phyloP scores from a whole-genome alignment of 2,113 vertebrate species.

The Chrysochloris asiatica region DNA sequence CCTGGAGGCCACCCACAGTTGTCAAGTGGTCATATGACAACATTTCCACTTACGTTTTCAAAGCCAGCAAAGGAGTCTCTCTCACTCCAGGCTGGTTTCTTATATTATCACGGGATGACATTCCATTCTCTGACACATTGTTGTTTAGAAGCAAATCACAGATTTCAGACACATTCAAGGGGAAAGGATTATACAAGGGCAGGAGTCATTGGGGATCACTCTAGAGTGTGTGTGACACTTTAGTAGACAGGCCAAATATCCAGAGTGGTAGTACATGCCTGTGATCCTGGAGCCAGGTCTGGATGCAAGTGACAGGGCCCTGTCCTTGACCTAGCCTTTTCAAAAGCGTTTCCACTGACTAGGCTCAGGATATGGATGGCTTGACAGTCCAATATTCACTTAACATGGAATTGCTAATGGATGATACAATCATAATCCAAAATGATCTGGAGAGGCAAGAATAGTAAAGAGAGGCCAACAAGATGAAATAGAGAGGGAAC shows the following conservation, averaged over 20 bases:
- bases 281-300: not conserved
- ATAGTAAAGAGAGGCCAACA: not conserved
- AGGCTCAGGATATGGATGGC: not conserved
- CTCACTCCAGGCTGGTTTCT: not conserved
- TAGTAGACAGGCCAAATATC: not conserved
- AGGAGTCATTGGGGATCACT: not conserved
- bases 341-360: not conserved
- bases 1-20: not conserved
- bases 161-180: not conserved
- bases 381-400: not conserved
- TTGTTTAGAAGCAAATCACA: slow-evolving; percentile 35
- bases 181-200: not conserved
- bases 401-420: not conserved
- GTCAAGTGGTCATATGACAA: not conserved
- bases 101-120: not conserved
- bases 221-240: not conserved
- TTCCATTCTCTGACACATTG: not conserved
- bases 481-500: not conserved
- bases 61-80: not conserved
- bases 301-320: not conserved
- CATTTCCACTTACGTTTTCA: not conserved
- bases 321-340: not conserved
- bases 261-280: not conserved
- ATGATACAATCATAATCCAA: not conserved
- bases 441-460: not conserved